phyloP scores from a whole-genome alignment of 2,888 invertebrate species.

The Caenorhabditis sp. region DNA sequence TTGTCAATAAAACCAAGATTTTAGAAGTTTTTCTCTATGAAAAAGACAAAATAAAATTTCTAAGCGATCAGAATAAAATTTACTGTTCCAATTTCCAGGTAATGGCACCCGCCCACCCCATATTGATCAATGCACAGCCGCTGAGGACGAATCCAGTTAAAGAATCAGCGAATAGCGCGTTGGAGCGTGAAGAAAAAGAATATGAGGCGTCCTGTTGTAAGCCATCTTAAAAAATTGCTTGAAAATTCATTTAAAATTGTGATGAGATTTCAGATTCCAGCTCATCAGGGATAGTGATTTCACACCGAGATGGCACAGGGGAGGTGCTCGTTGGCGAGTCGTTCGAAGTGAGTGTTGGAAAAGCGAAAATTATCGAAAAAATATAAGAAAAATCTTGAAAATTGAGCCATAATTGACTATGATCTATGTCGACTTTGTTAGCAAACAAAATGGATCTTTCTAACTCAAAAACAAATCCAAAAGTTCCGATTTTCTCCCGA shows the following conservation, averaged over 20 bases:
- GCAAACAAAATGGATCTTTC: not conserved
- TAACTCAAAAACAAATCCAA: too few species aligned
- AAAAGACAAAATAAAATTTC: not conserved
- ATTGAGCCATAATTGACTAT: too few species aligned
- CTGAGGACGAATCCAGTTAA: not conserved
- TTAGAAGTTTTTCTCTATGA: too few species aligned
- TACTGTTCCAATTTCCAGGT: not conserved
- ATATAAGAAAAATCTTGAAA: not conserved
- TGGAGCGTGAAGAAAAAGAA: not conserved
- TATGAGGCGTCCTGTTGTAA: slow-evolving; percentile 4
- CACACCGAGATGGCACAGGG: slow-evolving; percentile 25
- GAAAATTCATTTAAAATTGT: not conserved
- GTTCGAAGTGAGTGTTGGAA: slow-evolving; percentile 36
- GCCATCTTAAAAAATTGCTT: not conserved
- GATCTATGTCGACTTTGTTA: too few species aligned
- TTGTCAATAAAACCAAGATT: not conserved
- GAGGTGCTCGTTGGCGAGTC: slow-evolving; percentile 54
- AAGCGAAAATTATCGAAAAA: not conserved
- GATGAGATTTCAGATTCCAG: slow-evolving; percentile 45
- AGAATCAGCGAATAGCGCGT: not conserved
- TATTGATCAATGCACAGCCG: slow-evolving; percentile 31
- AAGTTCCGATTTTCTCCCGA: too few species aligned
- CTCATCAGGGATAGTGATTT: slow-evolving; percentile 46
- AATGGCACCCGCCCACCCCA: not conserved
- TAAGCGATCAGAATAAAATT: not conserved